Base-by-base conservation (phyloP, 2,888 invertebrate species). In the Eupithecia insigniata region DNA sequence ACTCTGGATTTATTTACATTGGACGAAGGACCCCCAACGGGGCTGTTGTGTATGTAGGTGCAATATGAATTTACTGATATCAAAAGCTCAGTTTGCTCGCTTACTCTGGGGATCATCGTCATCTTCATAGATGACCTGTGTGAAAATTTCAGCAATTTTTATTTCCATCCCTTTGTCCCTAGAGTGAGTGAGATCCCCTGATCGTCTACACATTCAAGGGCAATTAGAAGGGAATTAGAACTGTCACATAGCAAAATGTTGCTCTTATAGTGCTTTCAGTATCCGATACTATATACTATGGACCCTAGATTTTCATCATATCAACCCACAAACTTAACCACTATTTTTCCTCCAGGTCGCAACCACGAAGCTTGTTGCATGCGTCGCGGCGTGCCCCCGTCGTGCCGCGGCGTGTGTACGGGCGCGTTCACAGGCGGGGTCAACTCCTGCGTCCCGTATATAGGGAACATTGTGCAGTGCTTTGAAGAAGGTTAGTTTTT, bases 401-500 rank as follows among this genome's bases (percentile, higher is more conserved):
- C 89, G 76, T 98, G 97, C 85, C 94, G 96, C 81, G 95, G 96
- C 1, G 94, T 97, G 46, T 98, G 98, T 89, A 95, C 96, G 5
- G 97, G 97, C 76, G 95, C 96, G 65, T 93, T 95, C 81, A 87
- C 95, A 30, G 92, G 95, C 46, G 95, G 96, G 10, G 95, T 96
- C 74, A 96, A 96, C 74, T 95, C 96, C 67, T 98, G 97, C 87
- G 95, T 97, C 70, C 96, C 97, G 0, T 97, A 96, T 87, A 96
- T 97, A 79, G 97, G 97, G 46, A 97, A 97, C 89, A 97, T 97
- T 81, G 96, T 97, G 67, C 97, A 97, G 87, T 98, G 98, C 89
- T 97, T 97, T 83, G 97, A 97, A 89, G 97, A 98, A 95, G 98
- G 97, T 96, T 84, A 82, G 83, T 66, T 5, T 22, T 22, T 22